Evolutionary conservation across 1,140 invertebrate species (phyloP).

Genomic region (Cydia strobilella): DNA sequence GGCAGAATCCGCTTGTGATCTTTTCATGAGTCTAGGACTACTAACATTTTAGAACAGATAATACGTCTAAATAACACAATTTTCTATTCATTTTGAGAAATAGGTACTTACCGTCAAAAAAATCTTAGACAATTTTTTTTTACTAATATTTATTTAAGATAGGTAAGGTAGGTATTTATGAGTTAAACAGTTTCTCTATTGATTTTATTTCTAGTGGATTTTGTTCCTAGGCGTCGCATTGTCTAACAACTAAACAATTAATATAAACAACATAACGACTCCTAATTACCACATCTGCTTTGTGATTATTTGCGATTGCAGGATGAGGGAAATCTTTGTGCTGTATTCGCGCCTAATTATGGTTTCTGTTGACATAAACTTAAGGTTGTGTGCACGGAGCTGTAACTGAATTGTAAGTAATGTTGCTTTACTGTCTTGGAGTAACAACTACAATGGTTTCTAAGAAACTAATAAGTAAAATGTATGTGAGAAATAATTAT

Average conservation of each 20-base stretch:
- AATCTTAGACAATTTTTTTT: too few relatives aligned
- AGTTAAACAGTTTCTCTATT: too few relatives aligned
- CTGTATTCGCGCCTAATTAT: conserved; percentile 8
- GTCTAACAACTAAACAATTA: conserved; percentile 9
- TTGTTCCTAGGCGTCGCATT: background rate
- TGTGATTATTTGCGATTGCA: conserved; percentile 16
- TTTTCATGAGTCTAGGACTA: background rate
- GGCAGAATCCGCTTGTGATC: conserved; percentile 16
- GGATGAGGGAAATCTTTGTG: conserved; percentile 10
- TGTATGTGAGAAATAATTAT: too few relatives aligned
- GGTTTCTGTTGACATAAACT: conserved; percentile 5
- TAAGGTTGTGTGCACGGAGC: background rate
- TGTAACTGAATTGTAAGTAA: conserved; percentile 5
- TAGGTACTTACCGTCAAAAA: too few relatives aligned
- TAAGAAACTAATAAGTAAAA: too few relatives aligned
- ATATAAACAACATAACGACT: conserved; percentile 15
- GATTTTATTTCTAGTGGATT: too few relatives aligned
- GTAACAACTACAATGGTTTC: too few relatives aligned
- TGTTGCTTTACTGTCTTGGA: background rate
- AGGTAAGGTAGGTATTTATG: too few relatives aligned
- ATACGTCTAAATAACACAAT: too few relatives aligned
- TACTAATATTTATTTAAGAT: too few relatives aligned
- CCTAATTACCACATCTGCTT: conserved; percentile 8
- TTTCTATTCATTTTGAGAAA: too few relatives aligned
- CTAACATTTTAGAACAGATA: too few relatives aligned